Conservation (phyloP, 1,140 invertebrate genomes). For the Leptinotarsa texana region DNA sequence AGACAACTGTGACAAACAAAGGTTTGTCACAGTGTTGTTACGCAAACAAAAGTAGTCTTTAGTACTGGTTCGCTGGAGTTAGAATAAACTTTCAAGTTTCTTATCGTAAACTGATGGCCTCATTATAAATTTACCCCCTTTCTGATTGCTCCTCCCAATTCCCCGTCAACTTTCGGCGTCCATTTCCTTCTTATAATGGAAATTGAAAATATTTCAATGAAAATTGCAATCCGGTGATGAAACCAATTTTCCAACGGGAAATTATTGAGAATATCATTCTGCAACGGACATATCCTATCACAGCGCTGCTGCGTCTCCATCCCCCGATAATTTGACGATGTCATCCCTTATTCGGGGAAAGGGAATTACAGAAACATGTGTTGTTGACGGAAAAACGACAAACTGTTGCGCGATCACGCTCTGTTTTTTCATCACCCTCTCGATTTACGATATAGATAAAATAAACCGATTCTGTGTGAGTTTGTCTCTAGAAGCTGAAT, state of each 20-base stretch:
- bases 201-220: no score
- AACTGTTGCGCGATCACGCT: conserved; percentile 18
- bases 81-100: no score
- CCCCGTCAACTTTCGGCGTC: no score
- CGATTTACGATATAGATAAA: conserved; percentile 6
- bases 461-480: conserved; percentile 9
- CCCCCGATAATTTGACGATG: neutral
- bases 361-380: conserved; percentile 5
- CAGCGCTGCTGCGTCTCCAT: neutral
- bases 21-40: no score
- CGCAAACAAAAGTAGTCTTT: no score
- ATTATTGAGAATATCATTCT: neutral
- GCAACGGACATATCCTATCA: neutral
- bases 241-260: neutral
- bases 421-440: conserved; percentile 16
- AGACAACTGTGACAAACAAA: no score
- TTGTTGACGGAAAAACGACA: conserved; percentile 22
- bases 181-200: no score
- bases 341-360: neutral
- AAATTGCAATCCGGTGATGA: neutral
- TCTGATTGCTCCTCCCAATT: no score
- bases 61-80: no score
- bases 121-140: no score
- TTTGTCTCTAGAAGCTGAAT: neutral
- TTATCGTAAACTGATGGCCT: no score